Base-by-base conservation (phyloP, 1,140 invertebrate species). In the Cydia pomonella region DNA sequence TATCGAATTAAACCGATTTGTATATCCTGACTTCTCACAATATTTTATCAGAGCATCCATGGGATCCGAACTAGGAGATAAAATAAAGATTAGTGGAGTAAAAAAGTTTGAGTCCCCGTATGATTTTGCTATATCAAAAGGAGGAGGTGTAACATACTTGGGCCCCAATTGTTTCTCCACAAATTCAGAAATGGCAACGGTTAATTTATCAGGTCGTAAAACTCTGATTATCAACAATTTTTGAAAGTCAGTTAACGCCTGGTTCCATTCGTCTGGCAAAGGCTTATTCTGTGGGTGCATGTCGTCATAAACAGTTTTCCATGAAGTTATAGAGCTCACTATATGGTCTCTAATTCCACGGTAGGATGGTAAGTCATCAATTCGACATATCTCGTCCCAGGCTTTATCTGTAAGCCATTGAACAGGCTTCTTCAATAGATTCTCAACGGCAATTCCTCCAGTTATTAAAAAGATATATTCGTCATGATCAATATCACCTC, bases 61-160 rank as follows among this genome's bases (percentile, higher is more conserved):
- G 1, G 98, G 98, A 94, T 99, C 98, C 0, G 97, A 96, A 16
- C 98, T 98, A 3, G 98, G 96, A 0, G 97, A 98, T 4, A 99
- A 91, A 44, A 99, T 96, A 86, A 99, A 99, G 64, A 99, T 95
- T 23, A 99, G 91, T 0, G 98, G 98, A n/a, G 95, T 95, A 3
- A 96, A 88, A 76, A 95, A 96, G 75, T 95, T 96, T 1, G 98
- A 98, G 86, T 99, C 98, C 6, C 93, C 94, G 87, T 96, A 99
- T 0, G 97, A 97, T 85, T 96, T 96, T 0, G 94, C 92, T 1
- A 99, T 96, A 88, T 99, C 97, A 91, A 99, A 98, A 2, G 96
- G 95, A 3, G 97, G 97, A 3, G 97, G 97, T 12, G 96, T 95
- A 1, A 97, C 95, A 88, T 96, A 99, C 84, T 96, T 95, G 50